phyloP scores from a whole-genome alignment of 1,140 invertebrate species.

The Trichonephila clavipes region DNA sequence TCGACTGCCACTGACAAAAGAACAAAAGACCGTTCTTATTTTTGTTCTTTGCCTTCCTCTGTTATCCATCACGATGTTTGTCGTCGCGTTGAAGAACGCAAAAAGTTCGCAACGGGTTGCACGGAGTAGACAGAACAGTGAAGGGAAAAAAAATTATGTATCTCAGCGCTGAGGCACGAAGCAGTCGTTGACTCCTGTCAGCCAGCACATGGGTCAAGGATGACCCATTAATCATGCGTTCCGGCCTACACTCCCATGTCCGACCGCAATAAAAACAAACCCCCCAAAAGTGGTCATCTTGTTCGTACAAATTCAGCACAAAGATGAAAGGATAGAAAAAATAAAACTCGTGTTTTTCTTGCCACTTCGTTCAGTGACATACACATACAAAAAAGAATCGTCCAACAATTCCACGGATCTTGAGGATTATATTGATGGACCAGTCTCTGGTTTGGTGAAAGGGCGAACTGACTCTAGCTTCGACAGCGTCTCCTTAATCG shows the following conservation, averaged over 20 bases:
- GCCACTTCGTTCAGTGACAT: background rate
- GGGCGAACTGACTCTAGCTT: background rate
- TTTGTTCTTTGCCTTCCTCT: background rate
- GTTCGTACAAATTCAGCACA: constrained; percentile 14
- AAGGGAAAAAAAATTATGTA: background rate
- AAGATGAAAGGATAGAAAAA: constrained; percentile 9
- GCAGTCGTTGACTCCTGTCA: constrained; percentile 71
- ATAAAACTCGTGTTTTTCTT: background rate
- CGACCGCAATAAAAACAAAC: constrained; percentile 18
- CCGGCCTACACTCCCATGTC: constrained; percentile 5
- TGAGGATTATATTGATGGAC: constrained; percentile 52
- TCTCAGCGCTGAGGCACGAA: constrained; percentile 15
- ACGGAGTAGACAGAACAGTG: background rate
- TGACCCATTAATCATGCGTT: constrained; percentile 61
- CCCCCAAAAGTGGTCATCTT: constrained; percentile 19
- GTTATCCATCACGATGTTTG: constrained; percentile 13
- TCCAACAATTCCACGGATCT: constrained; percentile 19
- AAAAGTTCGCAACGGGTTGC: constrained; percentile 35
- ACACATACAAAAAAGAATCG: no score
- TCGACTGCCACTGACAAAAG: constrained; percentile 3
- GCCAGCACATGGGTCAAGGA: constrained; percentile 66
- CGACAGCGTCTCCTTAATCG: constrained; percentile 12
- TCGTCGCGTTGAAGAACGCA: background rate
- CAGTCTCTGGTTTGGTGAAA: background rate
- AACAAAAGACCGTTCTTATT: background rate